Percentiles rank a stretch among this genome's conserved stretches.
Conservation (phyloP, 2,797 vertebrate species). For the Pogonophryne albipinna region DNA sequence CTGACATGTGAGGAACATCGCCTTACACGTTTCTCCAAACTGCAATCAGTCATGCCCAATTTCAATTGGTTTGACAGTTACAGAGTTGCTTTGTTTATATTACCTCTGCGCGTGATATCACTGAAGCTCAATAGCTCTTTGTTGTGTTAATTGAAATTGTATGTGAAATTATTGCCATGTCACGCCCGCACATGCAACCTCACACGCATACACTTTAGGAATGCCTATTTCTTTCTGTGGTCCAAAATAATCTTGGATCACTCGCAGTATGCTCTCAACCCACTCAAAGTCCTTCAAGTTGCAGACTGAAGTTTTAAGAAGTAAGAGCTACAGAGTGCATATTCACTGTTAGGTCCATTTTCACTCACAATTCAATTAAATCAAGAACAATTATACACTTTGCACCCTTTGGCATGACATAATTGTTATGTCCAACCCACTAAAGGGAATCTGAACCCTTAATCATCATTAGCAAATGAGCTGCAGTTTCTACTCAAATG, state of each 20-base stretch:
- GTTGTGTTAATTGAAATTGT: slow-evolving; percentile 46
- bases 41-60: slow-evolving; percentile 61
- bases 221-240: not conserved
- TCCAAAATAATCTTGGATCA: slow-evolving; percentile 12
- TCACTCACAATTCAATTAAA: not conserved
- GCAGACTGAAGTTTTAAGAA: not conserved
- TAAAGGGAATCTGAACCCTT: slow-evolving; percentile 18
- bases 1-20: slow-evolving; percentile 52
- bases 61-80: slow-evolving; percentile 49
- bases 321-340: not conserved
- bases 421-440: not conserved
- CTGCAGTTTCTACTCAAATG: slow-evolving; percentile 49
- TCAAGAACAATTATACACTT: slow-evolving; percentile 14
- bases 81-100: slow-evolving; percentile 41
- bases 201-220: not conserved
- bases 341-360: not conserved
- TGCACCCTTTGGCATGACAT: not conserved
- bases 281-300: slow-evolving; percentile 3
- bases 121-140: slow-evolving; percentile 47
- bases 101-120: slow-evolving; percentile 3
- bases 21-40: slow-evolving; percentile 47
- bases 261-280: slow-evolving; percentile 4
- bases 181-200: slow-evolving; percentile 16
- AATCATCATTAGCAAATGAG: slow-evolving; percentile 43
- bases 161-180: slow-evolving; percentile 26